Conservation (phyloP, 1,140 invertebrate species). For the Drosophila nebulosa region DNA sequence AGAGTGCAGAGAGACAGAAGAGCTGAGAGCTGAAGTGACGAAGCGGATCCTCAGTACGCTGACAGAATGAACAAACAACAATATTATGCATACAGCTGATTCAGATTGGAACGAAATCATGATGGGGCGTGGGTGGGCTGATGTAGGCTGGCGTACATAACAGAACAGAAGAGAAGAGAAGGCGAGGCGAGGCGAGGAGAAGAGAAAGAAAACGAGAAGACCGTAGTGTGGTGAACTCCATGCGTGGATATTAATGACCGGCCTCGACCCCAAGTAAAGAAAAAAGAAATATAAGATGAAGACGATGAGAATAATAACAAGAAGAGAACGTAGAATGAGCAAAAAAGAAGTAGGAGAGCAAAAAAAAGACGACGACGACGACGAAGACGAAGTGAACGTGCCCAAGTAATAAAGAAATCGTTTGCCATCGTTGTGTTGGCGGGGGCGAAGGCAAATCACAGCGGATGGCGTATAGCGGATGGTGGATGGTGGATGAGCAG, state of each 20-base stretch:
- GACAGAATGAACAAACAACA: conserved; percentile 67
- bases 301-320: not conserved
- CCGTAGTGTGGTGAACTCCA: conserved; percentile 52
- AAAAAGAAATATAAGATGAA: not conserved
- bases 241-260: conserved; percentile 77
- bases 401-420: conserved; percentile 79
- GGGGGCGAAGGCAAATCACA: conserved; percentile 52
- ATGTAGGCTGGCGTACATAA: not conserved
- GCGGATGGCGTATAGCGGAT: conserved; percentile 1
- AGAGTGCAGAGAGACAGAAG: conserved; percentile 13
- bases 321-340: not conserved
- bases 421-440: conserved; percentile 42
- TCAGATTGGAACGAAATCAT: conserved; percentile 48
- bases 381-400: conserved; percentile 53
- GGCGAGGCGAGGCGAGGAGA: not conserved
- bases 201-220: not conserved
- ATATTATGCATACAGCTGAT: conserved; percentile 76
- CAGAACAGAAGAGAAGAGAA: not conserved
- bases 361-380: not conserved
- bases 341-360: not conserved
- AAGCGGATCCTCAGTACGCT: conserved; percentile 65
- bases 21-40: conserved; percentile 43
- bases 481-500: conserved; percentile 2
- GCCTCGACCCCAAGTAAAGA: conserved; percentile 69
- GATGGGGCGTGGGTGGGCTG: conserved; percentile 10